These are phyloP conservation scores for Chironomus tentans DNA, from an alignment of 2,888 invertebrate species.

Conservation along the genomic window DNA sequence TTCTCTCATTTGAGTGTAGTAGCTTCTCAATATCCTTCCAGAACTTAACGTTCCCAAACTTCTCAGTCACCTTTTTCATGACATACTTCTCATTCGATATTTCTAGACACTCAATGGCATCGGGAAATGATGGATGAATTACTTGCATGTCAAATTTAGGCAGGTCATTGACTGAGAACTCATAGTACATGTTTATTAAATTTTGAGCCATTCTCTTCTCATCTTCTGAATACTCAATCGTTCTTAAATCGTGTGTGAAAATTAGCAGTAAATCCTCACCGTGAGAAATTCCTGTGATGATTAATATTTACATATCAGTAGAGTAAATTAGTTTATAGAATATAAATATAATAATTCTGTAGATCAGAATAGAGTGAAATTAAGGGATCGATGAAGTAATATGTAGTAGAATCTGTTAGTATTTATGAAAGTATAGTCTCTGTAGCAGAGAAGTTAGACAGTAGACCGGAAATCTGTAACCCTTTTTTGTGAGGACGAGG, in stretches of 20 bases:
- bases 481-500: too few relatives aligned
- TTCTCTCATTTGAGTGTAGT: background rate
- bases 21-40: background rate
- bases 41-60: conserved; percentile 1
- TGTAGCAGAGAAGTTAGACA: too few relatives aligned
- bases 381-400: too few relatives aligned
- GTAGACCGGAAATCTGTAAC: too few relatives aligned
- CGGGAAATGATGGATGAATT: background rate
- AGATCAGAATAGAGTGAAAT: too few relatives aligned
- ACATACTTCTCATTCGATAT: background rate
- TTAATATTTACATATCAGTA: too few relatives aligned
- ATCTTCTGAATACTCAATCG: conserved; percentile 36
- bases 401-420: too few relatives aligned
- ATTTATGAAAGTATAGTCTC: too few relatives aligned
- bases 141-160: background rate
- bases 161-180: conserved; percentile 42
- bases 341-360: too few relatives aligned
- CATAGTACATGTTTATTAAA: conserved; percentile 48
- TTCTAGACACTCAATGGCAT: background rate
- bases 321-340: too few relatives aligned
- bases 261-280: conserved; percentile 51
- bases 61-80: background rate
- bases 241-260: conserved; percentile 40
- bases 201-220: conserved; percentile 47
- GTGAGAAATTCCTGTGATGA: conserved; percentile 50